Percentiles rank a stretch among this genome's conserved stretches.
These are phyloP conservation scores for Enteromius viviparus DNA, from an alignment of 2,797 vertebrate genomes.

Conservation along the genomic window DNA sequence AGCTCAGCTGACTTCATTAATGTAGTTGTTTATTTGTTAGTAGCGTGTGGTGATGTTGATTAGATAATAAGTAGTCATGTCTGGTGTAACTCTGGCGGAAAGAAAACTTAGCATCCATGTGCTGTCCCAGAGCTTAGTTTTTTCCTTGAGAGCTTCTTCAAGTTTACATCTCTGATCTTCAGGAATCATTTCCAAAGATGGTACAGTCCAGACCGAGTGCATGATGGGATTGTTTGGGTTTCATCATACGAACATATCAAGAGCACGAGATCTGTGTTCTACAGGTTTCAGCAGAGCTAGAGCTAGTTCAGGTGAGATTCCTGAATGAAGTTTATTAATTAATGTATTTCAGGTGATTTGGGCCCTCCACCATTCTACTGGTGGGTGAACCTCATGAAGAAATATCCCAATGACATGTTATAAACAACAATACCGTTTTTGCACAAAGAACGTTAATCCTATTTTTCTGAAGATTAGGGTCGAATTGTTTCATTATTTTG, in stretches of 20 bases:
- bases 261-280: background rate
- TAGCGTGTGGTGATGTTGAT: conserved; percentile 29
- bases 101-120: conserved; percentile 69
- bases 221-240: conserved; percentile 25
- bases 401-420: background rate
- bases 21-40: conserved; percentile 77
- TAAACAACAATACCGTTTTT: background rate
- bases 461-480: background rate
- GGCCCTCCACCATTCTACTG: background rate
- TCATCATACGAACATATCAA: conserved; percentile 1
- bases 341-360: background rate
- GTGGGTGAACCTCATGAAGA: background rate
- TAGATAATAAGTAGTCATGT: conserved; percentile 7
- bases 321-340: background rate
- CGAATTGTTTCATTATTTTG: background rate
- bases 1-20: conserved; percentile 65
- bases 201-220: conserved; percentile 51
- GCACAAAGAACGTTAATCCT: background rate
- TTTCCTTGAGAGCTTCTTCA: conserved; percentile 75
- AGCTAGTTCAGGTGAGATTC: background rate
- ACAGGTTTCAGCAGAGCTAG: background rate
- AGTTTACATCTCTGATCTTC: conserved; percentile 72
- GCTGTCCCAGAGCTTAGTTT: conserved; percentile 58
- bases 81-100: conserved; percentile 71
- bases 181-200: conserved; percentile 37